Conservation (phyloP, 2,797 vertebrate genomes). For the Pelobates cultripes region DNA sequence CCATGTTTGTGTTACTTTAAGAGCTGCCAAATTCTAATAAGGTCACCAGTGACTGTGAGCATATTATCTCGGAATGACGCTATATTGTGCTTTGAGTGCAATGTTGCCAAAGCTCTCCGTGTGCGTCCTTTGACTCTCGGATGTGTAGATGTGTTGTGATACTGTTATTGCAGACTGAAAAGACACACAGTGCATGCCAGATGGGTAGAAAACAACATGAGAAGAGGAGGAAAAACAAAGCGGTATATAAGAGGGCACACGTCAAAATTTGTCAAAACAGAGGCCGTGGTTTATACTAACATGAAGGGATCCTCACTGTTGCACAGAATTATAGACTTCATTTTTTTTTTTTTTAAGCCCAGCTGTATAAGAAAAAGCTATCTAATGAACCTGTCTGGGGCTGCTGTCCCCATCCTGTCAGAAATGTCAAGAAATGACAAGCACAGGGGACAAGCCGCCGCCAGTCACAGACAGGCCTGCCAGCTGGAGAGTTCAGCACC, state of each 20-base stretch:
- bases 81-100: no score
- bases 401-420: slow-evolving; percentile 99
- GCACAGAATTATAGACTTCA: slow-evolving; percentile 83
- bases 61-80: no score
- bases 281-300: slow-evolving; percentile 87
- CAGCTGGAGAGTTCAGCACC: slow-evolving; percentile 99
- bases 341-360: slow-evolving; percentile 85
- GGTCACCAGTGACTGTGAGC: no score
- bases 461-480: slow-evolving; percentile 98
- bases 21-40: no score
- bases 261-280: slow-evolving; percentile 95
- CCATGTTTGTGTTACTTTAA: no score
- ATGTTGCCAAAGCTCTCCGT: no score
- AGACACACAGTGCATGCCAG: slow-evolving; percentile 83
- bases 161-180: slow-evolving; percentile 56
- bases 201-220: slow-evolving; percentile 75
- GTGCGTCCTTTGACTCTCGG: neutral
- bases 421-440: slow-evolving; percentile 98
- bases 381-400: slow-evolving; percentile 99
- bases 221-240: slow-evolving; percentile 71
- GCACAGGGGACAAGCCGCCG: slow-evolving; percentile 94
- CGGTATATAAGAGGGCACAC: slow-evolving; percentile 79
- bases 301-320: slow-evolving; percentile 79
- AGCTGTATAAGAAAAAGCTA: slow-evolving; percentile 88
- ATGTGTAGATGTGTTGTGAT: neutral